Evolutionary conservation across 2,797 vertebrate species (phyloP).

Genomic region (Anguilla pacifica): DNA sequence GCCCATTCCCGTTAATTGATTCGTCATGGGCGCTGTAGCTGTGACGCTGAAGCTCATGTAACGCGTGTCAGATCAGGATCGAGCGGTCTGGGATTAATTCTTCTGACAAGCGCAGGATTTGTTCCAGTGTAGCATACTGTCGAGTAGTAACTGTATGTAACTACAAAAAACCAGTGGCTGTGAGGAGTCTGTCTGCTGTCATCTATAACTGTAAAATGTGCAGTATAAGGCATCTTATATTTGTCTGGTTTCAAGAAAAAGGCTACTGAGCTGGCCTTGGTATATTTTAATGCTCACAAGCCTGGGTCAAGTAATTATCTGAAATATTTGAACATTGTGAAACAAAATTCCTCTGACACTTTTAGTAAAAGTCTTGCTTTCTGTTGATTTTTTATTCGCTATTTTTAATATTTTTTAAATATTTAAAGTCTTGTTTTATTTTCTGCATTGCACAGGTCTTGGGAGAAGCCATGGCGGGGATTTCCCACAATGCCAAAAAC

Average conservation of each 20-base stretch:
- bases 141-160: background rate
- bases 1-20: background rate
- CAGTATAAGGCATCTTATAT: background rate
- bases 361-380: background rate
- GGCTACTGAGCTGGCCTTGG: background rate
- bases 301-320: too few relatives aligned
- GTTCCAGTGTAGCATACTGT: background rate
- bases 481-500: conserved; percentile 97
- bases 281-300: background rate
- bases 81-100: background rate
- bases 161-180: background rate
- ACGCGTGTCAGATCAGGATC: background rate
- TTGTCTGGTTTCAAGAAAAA: background rate
- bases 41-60: background rate
- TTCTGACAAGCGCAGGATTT: background rate
- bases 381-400: too few relatives aligned
- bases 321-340: too few relatives aligned
- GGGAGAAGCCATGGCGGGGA: conserved; percentile 96
- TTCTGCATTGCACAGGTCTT: conserved; percentile 75
- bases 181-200: background rate
- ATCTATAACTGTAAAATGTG: background rate
- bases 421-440: background rate
- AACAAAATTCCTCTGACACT: too few relatives aligned
- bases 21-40: background rate
- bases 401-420: background rate